Base-by-base conservation (phyloP, 2,888 invertebrate species). In the Hirtodrosophila alboralis region DNA sequence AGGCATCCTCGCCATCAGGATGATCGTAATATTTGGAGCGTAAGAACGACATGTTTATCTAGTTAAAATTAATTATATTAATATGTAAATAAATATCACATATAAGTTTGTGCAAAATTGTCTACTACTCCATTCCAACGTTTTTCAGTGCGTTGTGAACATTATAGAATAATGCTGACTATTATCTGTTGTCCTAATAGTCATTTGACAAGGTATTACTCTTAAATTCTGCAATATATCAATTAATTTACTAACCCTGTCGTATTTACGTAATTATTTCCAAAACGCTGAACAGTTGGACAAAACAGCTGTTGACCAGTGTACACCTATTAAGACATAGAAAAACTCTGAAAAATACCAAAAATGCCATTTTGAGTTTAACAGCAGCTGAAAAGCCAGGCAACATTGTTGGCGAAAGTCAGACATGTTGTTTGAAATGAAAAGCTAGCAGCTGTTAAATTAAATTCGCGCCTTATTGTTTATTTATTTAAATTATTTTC, bases 1-100 rank as follows among this genome's bases (percentile, higher is more conserved):
- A 89, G 28, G 93, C 91, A 84, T 95, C 94, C 40, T 93, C 87
- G 6, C 95, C 95, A 58, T 95, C 95, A 0, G 95, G 95, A 26
- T 93, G 91, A 81, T 94, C 94, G 86, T 94, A 95, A 87, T 93
- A 93, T 41, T 90, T 87, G 8, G 81, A 53, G 51, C 88, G 87
- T 31, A 90, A 64, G 38, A 89, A 61, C 79, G 88, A 86, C 89
- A 88, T 89, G 5, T 33, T 75, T 51, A 44, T 27, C 77, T 79
- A 36, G 4, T 9, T n/a, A 4, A 7, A 27, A 33, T 8, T 3
- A 49, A 34, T n/a, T 9, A 36, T 30, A 18, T 16, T 6, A 12
- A 8, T 16, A 51, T 38, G 33, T 43, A 45, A 51, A 66, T 57
- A 49, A 57, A 34, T 48, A 49, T 41, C 36, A 26, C 23, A 60